A percentile compares a stretch with the other conserved stretches of the same genome.
Evolutionary conservation across 2,113 vertebrate species (phyloP).

Genomic region (Tricholaema leucomelas): DNA sequence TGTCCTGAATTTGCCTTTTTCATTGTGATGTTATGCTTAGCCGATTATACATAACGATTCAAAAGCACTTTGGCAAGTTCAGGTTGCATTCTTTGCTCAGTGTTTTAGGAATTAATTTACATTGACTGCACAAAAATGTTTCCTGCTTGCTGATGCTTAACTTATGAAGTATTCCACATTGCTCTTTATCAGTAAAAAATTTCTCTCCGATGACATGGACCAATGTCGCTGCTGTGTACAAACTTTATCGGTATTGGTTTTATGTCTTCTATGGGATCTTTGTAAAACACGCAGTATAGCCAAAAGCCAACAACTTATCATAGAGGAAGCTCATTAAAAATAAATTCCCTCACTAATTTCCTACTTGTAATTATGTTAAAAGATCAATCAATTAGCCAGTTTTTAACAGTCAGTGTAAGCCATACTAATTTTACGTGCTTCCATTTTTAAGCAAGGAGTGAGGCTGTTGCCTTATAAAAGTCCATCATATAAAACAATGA

Average conservation of each 20-base stretch:
- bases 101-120: background rate
- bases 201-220: background rate
- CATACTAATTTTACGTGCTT: background rate
- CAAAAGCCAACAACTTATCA: background rate
- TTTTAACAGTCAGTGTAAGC: background rate
- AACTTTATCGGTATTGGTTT: background rate
- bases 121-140: background rate
- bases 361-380: background rate
- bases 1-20: background rate
- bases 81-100: background rate
- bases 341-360: background rate
- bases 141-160: background rate
- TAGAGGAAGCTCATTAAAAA: background rate
- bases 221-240: background rate
- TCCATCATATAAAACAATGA: background rate
- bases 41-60: background rate
- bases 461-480: background rate
- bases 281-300: background rate
- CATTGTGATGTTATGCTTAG: background rate
- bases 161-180: background rate
- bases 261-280: background rate
- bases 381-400: background rate
- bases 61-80: background rate
- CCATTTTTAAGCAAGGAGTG: background rate
- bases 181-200: background rate